Evolutionary conservation across 2,113 vertebrate genomes (phyloP).

Genomic region (Toxotes chatareus): DNA sequence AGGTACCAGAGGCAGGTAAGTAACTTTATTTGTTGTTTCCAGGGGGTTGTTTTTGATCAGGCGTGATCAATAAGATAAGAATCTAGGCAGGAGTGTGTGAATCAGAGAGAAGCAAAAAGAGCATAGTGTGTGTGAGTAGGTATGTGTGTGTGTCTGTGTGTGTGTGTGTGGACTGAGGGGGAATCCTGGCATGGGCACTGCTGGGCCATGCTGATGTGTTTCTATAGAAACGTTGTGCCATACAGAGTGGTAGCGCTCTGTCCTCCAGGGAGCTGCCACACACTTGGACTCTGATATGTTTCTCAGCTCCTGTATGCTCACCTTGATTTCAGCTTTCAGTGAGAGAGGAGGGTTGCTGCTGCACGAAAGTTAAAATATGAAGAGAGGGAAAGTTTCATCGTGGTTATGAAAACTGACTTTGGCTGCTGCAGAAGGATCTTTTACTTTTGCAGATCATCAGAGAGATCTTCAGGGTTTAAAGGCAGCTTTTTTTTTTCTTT

Average conservation of each 20-base stretch:
- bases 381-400: not conserved
- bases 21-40: constrained; percentile 53
- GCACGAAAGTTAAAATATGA: constrained; percentile 1
- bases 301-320: constrained; percentile 35
- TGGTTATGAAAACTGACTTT: constrained; percentile 9
- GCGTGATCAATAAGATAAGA: constrained; percentile 33
- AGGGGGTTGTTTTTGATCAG: not conserved
- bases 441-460: constrained; percentile 2
- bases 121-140: not conserved
- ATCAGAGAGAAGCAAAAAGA: constrained; percentile 17
- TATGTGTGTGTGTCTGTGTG: constrained; percentile 20
- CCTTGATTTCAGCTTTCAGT: constrained; percentile 31
- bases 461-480: not conserved
- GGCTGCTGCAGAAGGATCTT: not conserved
- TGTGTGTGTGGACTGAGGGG: constrained; percentile 23
- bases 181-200: constrained; percentile 44
- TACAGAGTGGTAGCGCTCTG: constrained; percentile 51
- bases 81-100: not conserved
- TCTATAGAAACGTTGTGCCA: constrained; percentile 75
- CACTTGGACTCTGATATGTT: constrained; percentile 19
- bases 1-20: constrained; percentile 85
- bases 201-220: constrained; percentile 65
- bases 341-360: not conserved
- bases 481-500: not conserved
- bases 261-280: constrained; percentile 49